These are phyloP conservation scores for Laticauda colubrina DNA, from an alignment of 2,113 vertebrate genomes.

Conservation along the genomic window DNA sequence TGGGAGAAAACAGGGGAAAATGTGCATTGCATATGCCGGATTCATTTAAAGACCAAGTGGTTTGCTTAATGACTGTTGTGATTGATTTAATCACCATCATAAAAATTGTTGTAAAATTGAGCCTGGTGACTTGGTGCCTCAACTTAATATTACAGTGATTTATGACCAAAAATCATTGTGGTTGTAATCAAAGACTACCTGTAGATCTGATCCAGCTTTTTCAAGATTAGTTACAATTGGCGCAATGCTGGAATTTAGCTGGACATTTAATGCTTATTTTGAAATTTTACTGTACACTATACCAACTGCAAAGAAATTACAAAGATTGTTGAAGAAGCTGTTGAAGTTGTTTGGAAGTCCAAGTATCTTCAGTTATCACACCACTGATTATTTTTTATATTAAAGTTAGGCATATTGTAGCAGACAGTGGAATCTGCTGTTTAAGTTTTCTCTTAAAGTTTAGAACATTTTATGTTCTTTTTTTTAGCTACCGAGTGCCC, in stretches of 20 bases:
- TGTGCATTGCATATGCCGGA: background rate
- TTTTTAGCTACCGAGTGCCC: constrained; percentile 75
- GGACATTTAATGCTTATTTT: background rate
- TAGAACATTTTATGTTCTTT: constrained; percentile 36
- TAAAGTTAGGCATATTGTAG: background rate
- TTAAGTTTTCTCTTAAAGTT: background rate
- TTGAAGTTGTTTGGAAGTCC: background rate
- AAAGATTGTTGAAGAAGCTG: background rate
- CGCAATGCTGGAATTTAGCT: background rate
- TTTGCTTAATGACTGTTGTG: background rate
- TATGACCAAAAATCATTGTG: background rate
- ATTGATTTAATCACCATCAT: background rate
- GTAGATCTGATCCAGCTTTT: background rate
- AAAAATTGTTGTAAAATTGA: background rate
- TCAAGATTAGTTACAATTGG: background rate
- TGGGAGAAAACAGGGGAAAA: background rate
- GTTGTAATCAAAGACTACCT: background rate
- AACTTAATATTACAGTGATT: background rate
- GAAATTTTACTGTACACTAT: background rate
- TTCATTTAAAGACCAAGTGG: background rate
- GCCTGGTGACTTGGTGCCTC: background rate
- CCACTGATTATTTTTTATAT: background rate
- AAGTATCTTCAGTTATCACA: background rate
- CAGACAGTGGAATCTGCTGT: background rate
- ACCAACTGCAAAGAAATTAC: background rate